Evolutionary conservation across 2,888 invertebrate species (phyloP), one percentile per base, ranked within the genome.

Genomic region (Stomorhina lunata): DNA sequence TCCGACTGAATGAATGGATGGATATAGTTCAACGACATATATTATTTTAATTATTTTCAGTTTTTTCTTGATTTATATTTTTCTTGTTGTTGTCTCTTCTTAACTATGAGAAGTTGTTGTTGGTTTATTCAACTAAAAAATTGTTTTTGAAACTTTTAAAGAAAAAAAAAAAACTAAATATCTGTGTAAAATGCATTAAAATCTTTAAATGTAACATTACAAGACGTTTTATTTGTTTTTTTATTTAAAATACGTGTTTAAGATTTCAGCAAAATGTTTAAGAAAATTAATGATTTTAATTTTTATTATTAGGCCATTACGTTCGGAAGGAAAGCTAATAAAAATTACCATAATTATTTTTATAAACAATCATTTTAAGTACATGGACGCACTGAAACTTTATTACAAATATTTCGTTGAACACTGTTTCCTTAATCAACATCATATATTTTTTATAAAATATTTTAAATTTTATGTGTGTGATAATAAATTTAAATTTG

Each of bases 31-130:
- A 78, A 78, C 55, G 78, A 78, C 71, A 55, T 69, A 6, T 32
- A 55, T 78, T 78, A 63, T 55, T 65, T 78, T 71, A 79, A 72
- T 79, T 79, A 65, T 63, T 71, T 71, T 43, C 57, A 71, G 20
- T 48, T 22, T 34, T 34, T 10, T 22, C 3, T 63, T 29, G 12
- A 32, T 32, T 32, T 32, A 6, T 32, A 32, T 32, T 59, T 25
- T n/a, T 55, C 37, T 34, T 71, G 12, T 48, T 32, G 43, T n/a
- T 57, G 22, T 20, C 27, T 32, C 9, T 72, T 48, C 53, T 65
- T 32, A 10, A 55, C 45, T 17, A 17, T 72, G 72, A 40, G 61
- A 77, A 77, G 69, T 77, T 61, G 69, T 77, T 61, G 59, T 61
- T 61, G 37, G 57, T 22, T 32, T 17, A 61, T 68, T 53, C 32